Evolutionary conservation across 2,113 vertebrate genomes (phyloP), one percentile per base, ranked within the genome.

Genomic region (Pampusana beccarii): DNA sequence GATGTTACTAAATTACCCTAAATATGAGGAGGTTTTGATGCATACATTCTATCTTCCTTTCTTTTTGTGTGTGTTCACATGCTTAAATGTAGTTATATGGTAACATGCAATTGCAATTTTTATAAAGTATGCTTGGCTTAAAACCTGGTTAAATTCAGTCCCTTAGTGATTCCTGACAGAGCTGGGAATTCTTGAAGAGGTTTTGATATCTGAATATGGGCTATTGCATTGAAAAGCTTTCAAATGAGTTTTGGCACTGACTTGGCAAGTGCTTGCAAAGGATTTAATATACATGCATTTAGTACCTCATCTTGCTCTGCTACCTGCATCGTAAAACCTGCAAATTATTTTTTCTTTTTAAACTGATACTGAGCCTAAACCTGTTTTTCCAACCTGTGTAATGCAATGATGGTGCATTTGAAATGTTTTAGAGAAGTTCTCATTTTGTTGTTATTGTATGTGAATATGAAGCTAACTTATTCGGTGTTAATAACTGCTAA

Each of bases 321-420:
- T 85, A 77, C 58, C 33, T 85, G 58, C 53, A 53, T 73, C 54
- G 23, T 66, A 77, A 94, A 89, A 61, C 11, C 21, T 61, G 40
- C 19, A 15, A 9, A 36, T n/a, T 78, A 36, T n/a, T 78, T 61
- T 36, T 50, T 53, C n/a, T 67, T 60, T 16, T 44, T 57, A 58
- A 86, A 5, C 5, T 21, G 65, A 13, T n/a, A 6, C 31, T 2
- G 33, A 69, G 42, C 10, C 40, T 62, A 16, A 91, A 57, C 10
- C 15, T 28, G 5, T 13, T 53, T 69, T 70, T 24, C 51, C 46
- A 33, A 56, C 42, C 54, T 75, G 8, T 2, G 12, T 28, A 11
- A 33, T 2, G 2, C 1, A 0, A 6, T 21, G 1, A 2, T 7
- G 21, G 16, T 5, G 36, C 6, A 0, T 73, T 90, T n/a, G 12